Evolutionary conservation across 2,888 invertebrate species (phyloP).

Genomic region (Platypus cylindrus): DNA sequence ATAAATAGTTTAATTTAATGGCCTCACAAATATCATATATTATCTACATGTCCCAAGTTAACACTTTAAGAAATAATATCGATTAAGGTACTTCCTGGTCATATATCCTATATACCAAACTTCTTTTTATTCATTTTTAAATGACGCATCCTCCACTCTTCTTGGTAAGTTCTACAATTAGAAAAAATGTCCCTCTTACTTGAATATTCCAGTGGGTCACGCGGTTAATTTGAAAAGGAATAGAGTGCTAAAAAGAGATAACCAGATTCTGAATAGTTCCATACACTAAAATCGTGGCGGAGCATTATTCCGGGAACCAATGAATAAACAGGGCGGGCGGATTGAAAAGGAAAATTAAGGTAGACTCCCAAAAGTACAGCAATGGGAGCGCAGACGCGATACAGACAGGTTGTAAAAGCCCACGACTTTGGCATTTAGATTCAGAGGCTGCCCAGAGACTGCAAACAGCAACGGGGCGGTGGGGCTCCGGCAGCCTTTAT

Average conservation of each 20-base stretch:
- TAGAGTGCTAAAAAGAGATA: slow-evolving; percentile 10
- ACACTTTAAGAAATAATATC: too few species aligned
- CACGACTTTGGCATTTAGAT: slow-evolving; percentile 22
- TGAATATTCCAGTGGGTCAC: slow-evolving; percentile 15
- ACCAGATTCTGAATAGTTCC: too few species aligned
- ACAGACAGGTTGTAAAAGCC: slow-evolving; percentile 10
- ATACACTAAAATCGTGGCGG: slow-evolving; percentile 15
- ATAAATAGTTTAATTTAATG: too few species aligned
- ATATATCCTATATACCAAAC: too few species aligned
- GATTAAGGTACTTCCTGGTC: too few species aligned
- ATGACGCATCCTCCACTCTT: slow-evolving; percentile 2
- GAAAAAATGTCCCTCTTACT: slow-evolving; percentile 12
- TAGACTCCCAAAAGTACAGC: slow-evolving; percentile 8
- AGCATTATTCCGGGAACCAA: slow-evolving; percentile 12
- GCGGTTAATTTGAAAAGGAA: slow-evolving; percentile 11
- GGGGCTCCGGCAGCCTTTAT: slow-evolving; percentile 31
- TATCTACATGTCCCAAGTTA: too few species aligned
- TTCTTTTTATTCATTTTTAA: too few species aligned
- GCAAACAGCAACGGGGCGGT: slow-evolving; percentile 35
- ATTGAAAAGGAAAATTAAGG: slow-evolving; percentile 7
- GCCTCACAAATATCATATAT: too few species aligned
- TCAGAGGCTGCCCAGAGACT: slow-evolving; percentile 32
- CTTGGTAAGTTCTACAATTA: too few species aligned
- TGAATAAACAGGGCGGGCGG: slow-evolving; percentile 11
- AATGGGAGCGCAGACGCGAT: slow-evolving; percentile 15